A percentile compares a stretch with the other conserved stretches of the same genome.
phyloP scores from a whole-genome alignment of 2,888 invertebrate genomes.

The Xestia c-nigrum region DNA sequence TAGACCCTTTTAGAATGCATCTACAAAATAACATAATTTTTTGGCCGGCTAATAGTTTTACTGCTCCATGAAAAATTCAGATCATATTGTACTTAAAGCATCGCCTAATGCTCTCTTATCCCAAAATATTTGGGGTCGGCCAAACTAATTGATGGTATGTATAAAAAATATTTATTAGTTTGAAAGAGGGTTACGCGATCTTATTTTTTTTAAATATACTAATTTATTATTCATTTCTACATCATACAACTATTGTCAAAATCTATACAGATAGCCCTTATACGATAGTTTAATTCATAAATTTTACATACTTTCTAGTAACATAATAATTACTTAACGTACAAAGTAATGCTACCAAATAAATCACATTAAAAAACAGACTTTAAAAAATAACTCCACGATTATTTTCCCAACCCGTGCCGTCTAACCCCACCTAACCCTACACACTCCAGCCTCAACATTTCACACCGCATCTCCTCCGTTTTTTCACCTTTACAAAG shows the following conservation, averaged over 20 bases:
- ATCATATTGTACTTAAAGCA: background rate
- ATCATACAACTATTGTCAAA: background rate
- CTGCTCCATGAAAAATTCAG: background rate
- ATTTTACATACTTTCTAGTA: background rate
- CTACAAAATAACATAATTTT: background rate
- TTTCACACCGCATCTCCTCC: slow-evolving; percentile 57
- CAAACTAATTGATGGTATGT: background rate
- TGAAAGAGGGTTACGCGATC: background rate
- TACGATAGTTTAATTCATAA: no score
- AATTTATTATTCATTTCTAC: no score
- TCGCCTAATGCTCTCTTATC: background rate
- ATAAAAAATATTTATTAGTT: background rate
- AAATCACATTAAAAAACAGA: background rate
- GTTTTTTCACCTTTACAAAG: slow-evolving; percentile 70
- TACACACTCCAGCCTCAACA: slow-evolving; percentile 36
- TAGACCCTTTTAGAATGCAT: background rate
- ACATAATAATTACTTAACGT: no score
- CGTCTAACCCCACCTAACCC: slow-evolving; percentile 50
- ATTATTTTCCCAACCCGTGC: background rate
- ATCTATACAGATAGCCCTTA: background rate
- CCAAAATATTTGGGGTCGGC: background rate
- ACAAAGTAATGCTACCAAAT: background rate
- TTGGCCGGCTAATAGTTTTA: background rate
- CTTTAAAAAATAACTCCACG: background rate
- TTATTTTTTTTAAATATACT: no score